Conservation (phyloP, 2,888 invertebrate genomes). For the Laspeyria flexula region DNA sequence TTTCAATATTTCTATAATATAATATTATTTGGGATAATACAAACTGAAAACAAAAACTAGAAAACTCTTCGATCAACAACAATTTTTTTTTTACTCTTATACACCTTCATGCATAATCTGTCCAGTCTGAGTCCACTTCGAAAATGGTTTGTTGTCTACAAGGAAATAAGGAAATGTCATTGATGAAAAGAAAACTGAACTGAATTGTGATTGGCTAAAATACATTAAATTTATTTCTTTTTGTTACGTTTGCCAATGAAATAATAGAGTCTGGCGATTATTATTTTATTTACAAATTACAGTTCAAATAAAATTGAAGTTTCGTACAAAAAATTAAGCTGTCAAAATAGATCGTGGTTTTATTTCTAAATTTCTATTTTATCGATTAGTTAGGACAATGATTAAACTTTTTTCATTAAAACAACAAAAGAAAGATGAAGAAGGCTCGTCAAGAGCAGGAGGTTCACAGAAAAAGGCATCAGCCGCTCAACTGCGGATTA, state of each 20-base stretch:
- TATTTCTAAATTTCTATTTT: slow-evolving; percentile 73
- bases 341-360: slow-evolving; percentile 81
- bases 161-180: slow-evolving; percentile 5
- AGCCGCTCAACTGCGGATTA: slow-evolving; percentile 98
- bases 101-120: background rate
- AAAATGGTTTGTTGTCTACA: slow-evolving; percentile 3
- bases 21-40: no score
- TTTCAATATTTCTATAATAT: no score
- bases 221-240: slow-evolving; percentile 1
- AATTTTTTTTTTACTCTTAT: background rate
- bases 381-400: slow-evolving; percentile 89
- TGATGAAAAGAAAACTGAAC: background rate
- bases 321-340: slow-evolving; percentile 59
- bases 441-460: slow-evolving; percentile 88
- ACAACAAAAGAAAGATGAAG: slow-evolving; percentile 99
- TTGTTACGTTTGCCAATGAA: slow-evolving; percentile 34
- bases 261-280: slow-evolving; percentile 7
- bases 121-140: background rate
- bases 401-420: slow-evolving; percentile 99
- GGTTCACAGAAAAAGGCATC: slow-evolving; percentile 96
- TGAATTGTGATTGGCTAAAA: slow-evolving; percentile 23
- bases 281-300: slow-evolving; percentile 35
- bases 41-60: no score
- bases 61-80: no score
- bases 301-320: slow-evolving; percentile 31